Evolutionary conservation across 2,888 invertebrate species (phyloP).

Genomic region (Rapana venosa): DNA sequence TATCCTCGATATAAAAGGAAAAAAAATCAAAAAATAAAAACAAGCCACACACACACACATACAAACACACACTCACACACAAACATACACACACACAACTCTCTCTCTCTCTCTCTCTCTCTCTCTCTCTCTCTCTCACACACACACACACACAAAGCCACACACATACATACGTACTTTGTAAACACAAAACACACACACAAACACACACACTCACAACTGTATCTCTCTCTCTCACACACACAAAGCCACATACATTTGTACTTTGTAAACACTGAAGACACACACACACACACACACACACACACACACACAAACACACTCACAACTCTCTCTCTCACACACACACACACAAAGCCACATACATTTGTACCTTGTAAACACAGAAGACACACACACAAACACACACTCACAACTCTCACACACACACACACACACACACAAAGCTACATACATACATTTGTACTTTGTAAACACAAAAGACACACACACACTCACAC

Average conservation of each 20-base stretch:
- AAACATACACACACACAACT: too few species aligned
- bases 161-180: background rate
- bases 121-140: too few species aligned
- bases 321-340: background rate
- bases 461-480: background rate
- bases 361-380: background rate
- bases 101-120: too few species aligned
- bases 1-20: too few species aligned
- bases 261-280: too few species aligned
- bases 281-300: background rate
- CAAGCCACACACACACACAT: too few species aligned
- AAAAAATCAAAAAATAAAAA: too few species aligned
- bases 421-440: background rate
- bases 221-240: background rate
- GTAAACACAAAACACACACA: background rate
- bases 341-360: constrained; percentile 10
- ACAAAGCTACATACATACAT: background rate
- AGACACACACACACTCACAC: background rate
- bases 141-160: background rate
- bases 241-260: too few species aligned
- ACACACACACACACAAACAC: constrained; percentile 16
- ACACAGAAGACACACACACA: background rate
- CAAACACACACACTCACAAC: constrained; percentile 10
- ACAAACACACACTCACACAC: too few species aligned
- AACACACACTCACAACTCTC: background rate